Base-by-base conservation (phyloP, 2,888 invertebrate genomes). In the Julus scanicus region DNA sequence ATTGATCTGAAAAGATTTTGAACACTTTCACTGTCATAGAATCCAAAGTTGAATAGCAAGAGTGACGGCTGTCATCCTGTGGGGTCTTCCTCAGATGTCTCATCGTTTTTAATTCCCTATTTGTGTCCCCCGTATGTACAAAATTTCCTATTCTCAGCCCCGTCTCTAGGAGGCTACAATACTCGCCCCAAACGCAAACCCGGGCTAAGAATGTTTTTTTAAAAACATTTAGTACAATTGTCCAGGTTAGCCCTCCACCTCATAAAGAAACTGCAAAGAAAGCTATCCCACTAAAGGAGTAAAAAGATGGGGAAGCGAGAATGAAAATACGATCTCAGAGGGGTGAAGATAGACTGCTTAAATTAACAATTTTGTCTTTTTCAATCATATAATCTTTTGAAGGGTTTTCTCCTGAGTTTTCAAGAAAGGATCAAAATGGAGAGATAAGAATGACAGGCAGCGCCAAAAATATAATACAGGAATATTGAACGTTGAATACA, bases 321-420 rank as follows among this genome's bases (percentile, higher is more conserved):
- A 71, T 71, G 71, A 71, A 71, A 71, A 71, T 71, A 71, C 29
- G 71, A 71, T n/a, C 29, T 71, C 71, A 8, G 71, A 71, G 71
- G 71, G 71, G 71, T 71, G 71, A 71, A 71, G 71, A 71, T 71
- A 71, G 71, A 71, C 71, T 29, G 29, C 71, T 71, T 71, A 71
- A 71, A 71, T 71, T 71, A 29, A 71, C 71, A 71, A 71, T 71
- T 71, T 71, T 71, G 71, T 71, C 71, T 71, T 71, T 71, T 71
- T 71, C 29, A 29, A 71, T 71, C 71, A 71, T 71, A 29, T 71
- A 71, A 71, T 71, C 71, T 71, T 71, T 71, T 29, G 11, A 71
- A 29, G 71, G 71, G 29, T 71, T 71, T 71, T 71, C 71, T 71
- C 71, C 71, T 8, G 29, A 29, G 71, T 71, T 71, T 71, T 71